Conservation (phyloP, 2,888 invertebrate genomes). For the Didymodactylos carnosus region DNA sequence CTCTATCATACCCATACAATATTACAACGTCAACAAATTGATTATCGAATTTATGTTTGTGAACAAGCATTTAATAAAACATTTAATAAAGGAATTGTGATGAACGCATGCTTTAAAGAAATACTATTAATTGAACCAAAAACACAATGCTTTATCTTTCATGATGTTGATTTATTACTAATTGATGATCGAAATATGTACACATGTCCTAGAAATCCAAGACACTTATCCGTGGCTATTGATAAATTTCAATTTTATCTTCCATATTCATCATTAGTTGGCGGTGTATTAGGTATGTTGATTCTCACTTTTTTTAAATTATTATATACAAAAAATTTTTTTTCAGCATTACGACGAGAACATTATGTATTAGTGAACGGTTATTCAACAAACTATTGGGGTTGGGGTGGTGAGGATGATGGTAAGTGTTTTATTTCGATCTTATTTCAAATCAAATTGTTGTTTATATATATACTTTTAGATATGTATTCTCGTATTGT, state of each 20-base stretch:
- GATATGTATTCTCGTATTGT: slow-evolving; percentile 39
- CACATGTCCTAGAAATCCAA: slow-evolving; percentile 45
- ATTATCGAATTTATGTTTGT: slow-evolving; percentile 38
- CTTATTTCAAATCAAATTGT: background rate
- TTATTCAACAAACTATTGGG: slow-evolving; percentile 36
- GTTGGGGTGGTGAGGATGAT: slow-evolving; percentile 32
- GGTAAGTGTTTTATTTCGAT: slow-evolving; percentile 17
- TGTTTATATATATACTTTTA: slow-evolving; percentile 20
- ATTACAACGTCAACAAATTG: slow-evolving; percentile 37
- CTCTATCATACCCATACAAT: slow-evolving; percentile 38
- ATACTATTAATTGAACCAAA: slow-evolving; percentile 48
- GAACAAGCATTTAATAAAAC: slow-evolving; percentile 46
- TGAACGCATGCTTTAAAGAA: slow-evolving; percentile 87
- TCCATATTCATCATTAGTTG: slow-evolving; percentile 34
- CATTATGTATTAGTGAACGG: slow-evolving; percentile 33
- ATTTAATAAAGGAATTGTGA: slow-evolving; percentile 81
- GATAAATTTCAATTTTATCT: slow-evolving; percentile 43
- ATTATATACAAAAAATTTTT: too few species aligned
- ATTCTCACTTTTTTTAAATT: background rate
- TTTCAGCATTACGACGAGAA: slow-evolving; percentile 23
- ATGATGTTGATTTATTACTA: slow-evolving; percentile 81
- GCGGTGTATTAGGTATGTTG: slow-evolving; percentile 31
- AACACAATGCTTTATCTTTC: slow-evolving; percentile 68
- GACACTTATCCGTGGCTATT: slow-evolving; percentile 79
- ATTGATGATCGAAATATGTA: slow-evolving; percentile 13